Evolutionary conservation across 2,888 invertebrate species (phyloP).

Genomic region (Nebria brevicollis): DNA sequence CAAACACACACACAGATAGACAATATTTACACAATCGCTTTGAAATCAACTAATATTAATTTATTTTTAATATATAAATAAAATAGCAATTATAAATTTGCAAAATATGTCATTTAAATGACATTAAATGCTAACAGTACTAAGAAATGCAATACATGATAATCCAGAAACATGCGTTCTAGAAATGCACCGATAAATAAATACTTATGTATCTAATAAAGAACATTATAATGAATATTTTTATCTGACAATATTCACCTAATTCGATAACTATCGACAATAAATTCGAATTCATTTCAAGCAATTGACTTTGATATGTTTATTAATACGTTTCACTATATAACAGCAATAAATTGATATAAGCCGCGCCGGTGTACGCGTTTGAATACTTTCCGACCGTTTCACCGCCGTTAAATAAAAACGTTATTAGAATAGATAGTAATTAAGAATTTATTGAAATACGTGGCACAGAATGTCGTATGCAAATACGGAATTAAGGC

Average conservation of each 20-base stretch:
- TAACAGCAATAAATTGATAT: background rate
- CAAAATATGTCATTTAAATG: background rate
- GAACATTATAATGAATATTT: slow-evolving; percentile 15
- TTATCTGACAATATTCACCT: slow-evolving; percentile 21
- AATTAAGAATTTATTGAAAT: slow-evolving; percentile 35
- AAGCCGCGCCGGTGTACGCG: background rate
- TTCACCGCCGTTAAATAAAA: slow-evolving; percentile 28
- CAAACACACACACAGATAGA: no score
- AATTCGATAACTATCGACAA: slow-evolving; percentile 23
- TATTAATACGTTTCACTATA: slow-evolving; percentile 25
- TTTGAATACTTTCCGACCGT: slow-evolving; percentile 41
- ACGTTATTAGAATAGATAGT: slow-evolving; percentile 44
- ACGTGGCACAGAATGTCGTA: background rate
- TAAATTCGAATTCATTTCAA: slow-evolving; percentile 20
- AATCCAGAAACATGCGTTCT: background rate
- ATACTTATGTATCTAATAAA: background rate
- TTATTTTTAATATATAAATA: background rate
- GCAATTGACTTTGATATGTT: slow-evolving; percentile 30
- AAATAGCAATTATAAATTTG: background rate
- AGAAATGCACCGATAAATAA: background rate
- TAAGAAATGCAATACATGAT: background rate
- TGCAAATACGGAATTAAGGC: background rate
- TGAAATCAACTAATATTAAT: no score
- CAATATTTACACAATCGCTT: no score
- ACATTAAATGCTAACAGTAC: background rate